Conservation (phyloP, 2,888 invertebrate species). For the Tigriopus californicus region DNA sequence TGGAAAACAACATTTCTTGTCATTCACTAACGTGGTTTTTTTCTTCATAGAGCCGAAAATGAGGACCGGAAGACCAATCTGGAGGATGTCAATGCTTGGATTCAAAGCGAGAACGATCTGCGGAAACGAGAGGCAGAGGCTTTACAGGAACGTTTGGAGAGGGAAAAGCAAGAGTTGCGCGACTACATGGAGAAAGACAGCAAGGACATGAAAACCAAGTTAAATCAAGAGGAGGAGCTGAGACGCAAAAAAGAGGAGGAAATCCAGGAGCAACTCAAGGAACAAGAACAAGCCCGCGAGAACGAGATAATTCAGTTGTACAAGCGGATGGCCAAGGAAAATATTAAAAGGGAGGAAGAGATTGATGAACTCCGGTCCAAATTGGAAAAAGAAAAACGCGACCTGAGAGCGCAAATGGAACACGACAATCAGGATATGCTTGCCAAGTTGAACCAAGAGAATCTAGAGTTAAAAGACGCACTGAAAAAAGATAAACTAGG, state of each 20-base stretch:
- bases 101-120: conserved; percentile 10
- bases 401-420: not conserved
- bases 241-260: conserved; percentile 8
- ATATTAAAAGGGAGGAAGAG: not conserved
- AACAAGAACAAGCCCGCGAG: conserved; percentile 1
- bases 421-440: not conserved
- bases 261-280: conserved; percentile 2
- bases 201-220: conserved; percentile 3
- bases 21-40: no score
- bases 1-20: not conserved
- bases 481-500: no score
- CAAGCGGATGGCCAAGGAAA: conserved; percentile 13
- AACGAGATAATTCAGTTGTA: conserved; percentile 14
- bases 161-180: conserved; percentile 11
- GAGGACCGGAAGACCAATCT: conserved; percentile 1
- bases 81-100: conserved; percentile 11
- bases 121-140: conserved; percentile 10
- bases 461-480: no score
- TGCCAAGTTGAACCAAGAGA: not conserved
- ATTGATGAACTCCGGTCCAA: conserved; percentile 3
- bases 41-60: conserved; percentile 10
- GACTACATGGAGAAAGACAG: conserved; percentile 15
- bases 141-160: not conserved
- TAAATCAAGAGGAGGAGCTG: not conserved
- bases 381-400: conserved; percentile 12